Base-by-base conservation (phyloP, 2,888 invertebrate species). In the Rutpela maculata region DNA sequence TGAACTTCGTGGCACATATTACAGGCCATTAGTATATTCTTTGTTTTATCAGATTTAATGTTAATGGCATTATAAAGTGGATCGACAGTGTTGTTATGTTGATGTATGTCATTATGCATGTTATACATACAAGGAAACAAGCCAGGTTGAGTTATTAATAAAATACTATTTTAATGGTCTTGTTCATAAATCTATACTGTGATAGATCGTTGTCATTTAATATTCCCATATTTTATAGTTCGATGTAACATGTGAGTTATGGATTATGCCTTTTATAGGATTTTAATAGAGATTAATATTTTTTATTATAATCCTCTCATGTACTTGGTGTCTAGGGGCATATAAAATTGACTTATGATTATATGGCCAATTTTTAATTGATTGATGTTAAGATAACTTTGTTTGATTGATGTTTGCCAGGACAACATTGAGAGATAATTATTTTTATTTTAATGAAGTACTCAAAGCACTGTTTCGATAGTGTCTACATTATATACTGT, bases 141-240 rank as follows among this genome's bases (percentile, higher is more conserved):
- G 11, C 2, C 11, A 38, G 18, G 65, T 11, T 18, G n/a, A 10
- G 31, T 22, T 63, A 63, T 63, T 35, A 35, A 63, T 63, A 68
- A 56, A 68, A 68, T 56, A 56, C 56, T 55, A 68, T n/a, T 22
- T 56, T 68, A 55, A 68, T 55, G 50, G 17, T 22, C 31, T 55
- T 68, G 38, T 62, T 31, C 31, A 68, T 56, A 68, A 68, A 68
- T 67, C 26, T 22, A 22, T 68, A 15, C 19, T 31, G 67, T 56
- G 67, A 68, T 68, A 68, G 26, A 68, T 55, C 22, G 55, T 26
- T 68, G 67, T 68, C 67, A 56, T 56, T 67, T 56, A 68, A 22
- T 15, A 68, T 68, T 68, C 56, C 55, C 67, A 68, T 68, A 68
- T 68, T 68, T 68, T 56, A 68, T 55, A 50, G 67, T 55, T 67